Percentiles rank a stretch among this genome's conserved stretches.
Conservation (phyloP, 2,888 invertebrate species). For the Therioaphis trifolii region DNA sequence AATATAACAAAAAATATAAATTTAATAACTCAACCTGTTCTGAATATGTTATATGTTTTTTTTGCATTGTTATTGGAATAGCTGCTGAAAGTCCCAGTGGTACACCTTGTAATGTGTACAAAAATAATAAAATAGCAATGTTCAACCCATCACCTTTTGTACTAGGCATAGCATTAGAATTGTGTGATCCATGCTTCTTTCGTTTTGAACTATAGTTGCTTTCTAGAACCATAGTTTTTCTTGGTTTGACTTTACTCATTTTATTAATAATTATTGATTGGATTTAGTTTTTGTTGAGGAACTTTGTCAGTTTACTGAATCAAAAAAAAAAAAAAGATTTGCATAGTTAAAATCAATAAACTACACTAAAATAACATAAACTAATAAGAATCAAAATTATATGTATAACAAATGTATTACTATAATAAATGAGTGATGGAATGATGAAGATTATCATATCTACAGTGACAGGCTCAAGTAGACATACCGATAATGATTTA, state of each 20-base stretch:
- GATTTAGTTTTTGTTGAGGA: background rate
- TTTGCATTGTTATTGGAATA: slow-evolving; percentile 94
- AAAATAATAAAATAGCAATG: slow-evolving; percentile 86
- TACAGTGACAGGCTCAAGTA: background rate
- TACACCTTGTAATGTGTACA: slow-evolving; percentile 94
- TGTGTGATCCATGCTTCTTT: slow-evolving; percentile 21
- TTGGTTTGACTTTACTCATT: slow-evolving; percentile 36
- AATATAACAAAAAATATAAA: background rate
- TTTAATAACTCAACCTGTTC: slow-evolving; percentile 77
- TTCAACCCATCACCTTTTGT: slow-evolving; percentile 79
- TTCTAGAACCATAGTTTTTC: slow-evolving; percentile 27
- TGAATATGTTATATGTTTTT: slow-evolving; percentile 90
- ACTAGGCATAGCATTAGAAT: slow-evolving; percentile 1
- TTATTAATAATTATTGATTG: background rate
- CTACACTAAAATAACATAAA: background rate
- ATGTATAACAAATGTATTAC: too few species aligned
- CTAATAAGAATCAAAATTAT: background rate
- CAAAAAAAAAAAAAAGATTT: background rate
- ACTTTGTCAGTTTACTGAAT: too few species aligned
- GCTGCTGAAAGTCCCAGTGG: slow-evolving; percentile 94
- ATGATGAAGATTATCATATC: too few species aligned
- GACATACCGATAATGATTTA: background rate
- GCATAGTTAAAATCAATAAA: background rate
- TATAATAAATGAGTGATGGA: background rate
- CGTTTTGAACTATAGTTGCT: background rate